These are phyloP conservation scores for Sinocyclocheilus grahami DNA, from an alignment of 2,113 vertebrate genomes.

Conservation along the genomic window DNA sequence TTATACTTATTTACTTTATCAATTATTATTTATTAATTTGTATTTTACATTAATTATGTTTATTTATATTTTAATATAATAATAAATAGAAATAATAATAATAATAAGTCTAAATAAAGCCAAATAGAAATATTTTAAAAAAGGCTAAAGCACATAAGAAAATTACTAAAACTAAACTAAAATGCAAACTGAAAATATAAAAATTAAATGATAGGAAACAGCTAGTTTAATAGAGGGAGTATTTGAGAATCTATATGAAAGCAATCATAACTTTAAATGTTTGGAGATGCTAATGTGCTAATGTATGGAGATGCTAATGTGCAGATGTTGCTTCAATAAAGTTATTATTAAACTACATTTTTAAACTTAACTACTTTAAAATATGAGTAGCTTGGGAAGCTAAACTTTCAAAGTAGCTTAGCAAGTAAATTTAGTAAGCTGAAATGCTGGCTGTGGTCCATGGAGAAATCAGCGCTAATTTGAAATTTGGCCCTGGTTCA, in stretches of 20 bases:
- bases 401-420: not conserved
- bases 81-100: no score
- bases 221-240: not conserved
- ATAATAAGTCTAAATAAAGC: no score
- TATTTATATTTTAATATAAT: no score
- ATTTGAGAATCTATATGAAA: not conserved
- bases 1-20: no score
- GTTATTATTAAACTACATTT: not conserved
- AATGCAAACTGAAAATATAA: no score
- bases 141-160: no score
- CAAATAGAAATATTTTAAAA: no score
- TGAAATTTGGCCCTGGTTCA: slow-evolving; percentile 27
- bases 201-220: not conserved
- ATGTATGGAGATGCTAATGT: not conserved
- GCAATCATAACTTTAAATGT: not conserved
- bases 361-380: not conserved
- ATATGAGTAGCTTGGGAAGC: no score
- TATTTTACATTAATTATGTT: no score
- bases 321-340: not conserved
- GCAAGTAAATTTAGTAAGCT: not conserved
- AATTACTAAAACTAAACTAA: no score
- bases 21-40: no score
- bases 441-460: slow-evolving; percentile 7
- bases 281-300: not conserved
- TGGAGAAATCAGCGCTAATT: slow-evolving; percentile 32